phyloP scores from a whole-genome alignment of 2,888 invertebrate species.

The Lepidocyrtinus sp. region DNA sequence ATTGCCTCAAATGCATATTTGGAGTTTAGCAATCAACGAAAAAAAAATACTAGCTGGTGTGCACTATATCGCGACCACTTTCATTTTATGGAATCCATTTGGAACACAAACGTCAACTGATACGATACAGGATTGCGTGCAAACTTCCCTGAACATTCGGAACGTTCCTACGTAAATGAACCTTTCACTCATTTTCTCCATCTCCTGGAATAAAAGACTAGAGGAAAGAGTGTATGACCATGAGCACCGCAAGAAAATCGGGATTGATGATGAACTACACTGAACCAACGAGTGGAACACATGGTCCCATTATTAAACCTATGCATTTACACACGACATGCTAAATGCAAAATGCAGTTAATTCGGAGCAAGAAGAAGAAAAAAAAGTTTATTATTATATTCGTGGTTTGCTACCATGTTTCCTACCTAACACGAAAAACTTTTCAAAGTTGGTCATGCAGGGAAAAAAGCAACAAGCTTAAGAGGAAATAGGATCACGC shows the following conservation, averaged over 20 bases:
- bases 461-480: conserved; percentile 15
- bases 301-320: background rate
- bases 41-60: no score
- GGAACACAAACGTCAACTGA: conserved; percentile 1
- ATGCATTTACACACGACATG: background rate
- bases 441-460: background rate
- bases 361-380: background rate
- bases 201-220: background rate
- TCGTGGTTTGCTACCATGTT: background rate
- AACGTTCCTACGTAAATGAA: background rate
- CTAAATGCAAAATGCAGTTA: conserved; percentile 7
- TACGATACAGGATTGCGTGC: background rate
- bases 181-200: conserved; percentile 6
- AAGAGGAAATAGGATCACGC: conserved; percentile 29
- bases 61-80: background rate
- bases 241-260: background rate
- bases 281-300: background rate
- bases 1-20: background rate
- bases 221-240: background rate
- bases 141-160: background rate
- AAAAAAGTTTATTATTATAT: background rate
- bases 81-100: conserved; percentile 9
- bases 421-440: background rate
- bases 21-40: background rate
- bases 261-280: background rate